Conservation (phyloP, 2,113 vertebrate species). For the Eclectus roratus region DNA sequence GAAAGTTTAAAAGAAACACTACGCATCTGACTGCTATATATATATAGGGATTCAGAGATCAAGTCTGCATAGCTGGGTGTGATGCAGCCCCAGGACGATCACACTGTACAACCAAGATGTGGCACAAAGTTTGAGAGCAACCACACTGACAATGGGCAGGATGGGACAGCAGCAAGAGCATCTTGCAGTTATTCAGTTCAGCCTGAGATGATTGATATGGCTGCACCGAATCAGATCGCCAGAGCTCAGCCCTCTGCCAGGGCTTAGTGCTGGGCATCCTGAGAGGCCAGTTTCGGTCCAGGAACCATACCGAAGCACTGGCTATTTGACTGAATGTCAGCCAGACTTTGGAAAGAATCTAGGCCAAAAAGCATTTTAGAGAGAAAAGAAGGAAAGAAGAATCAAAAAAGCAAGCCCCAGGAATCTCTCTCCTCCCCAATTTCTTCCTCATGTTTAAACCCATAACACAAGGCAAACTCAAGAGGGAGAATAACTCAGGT, state of each 20-base stretch:
- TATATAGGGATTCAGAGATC: background rate
- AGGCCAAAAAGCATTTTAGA: background rate
- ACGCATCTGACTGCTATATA: background rate
- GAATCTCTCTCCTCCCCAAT: background rate
- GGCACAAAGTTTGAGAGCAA: background rate
- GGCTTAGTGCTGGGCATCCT: background rate
- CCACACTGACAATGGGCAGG: background rate
- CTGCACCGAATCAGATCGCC: background rate
- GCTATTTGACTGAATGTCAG: background rate
- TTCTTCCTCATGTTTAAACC: background rate
- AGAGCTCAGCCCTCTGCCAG: background rate
- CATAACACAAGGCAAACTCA: background rate
- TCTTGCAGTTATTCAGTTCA: background rate
- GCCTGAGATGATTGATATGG: background rate
- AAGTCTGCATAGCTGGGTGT: background rate
- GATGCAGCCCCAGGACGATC: background rate
- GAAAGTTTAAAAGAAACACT: background rate
- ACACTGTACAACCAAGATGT: accelerated
- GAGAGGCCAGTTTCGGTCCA: background rate
- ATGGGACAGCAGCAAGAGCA: background rate
- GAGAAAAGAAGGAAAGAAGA: no score
- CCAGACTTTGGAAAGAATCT: background rate
- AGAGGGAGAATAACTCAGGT: background rate
- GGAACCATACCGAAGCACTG: background rate
- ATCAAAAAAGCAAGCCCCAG: background rate